Evolutionary conservation across 2,113 vertebrate genomes (phyloP).

Genomic region (Pedetes capensis): DNA sequence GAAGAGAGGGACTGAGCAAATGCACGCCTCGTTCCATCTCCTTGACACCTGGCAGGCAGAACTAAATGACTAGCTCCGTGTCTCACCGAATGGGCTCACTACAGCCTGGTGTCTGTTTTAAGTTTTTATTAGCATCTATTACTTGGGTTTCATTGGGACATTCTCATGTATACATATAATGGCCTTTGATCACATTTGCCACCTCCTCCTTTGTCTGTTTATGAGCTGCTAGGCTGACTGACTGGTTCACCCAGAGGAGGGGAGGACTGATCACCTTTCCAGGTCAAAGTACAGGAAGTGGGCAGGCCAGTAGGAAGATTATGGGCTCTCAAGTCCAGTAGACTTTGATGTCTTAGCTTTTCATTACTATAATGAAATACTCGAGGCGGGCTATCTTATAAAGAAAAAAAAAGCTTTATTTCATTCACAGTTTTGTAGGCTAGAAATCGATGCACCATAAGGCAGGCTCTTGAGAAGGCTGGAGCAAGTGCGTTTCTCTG

Average conservation of each 20-base stretch:
- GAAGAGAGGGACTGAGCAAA: background rate
- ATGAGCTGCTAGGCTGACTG: too few relatives aligned
- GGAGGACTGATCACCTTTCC: too few relatives aligned
- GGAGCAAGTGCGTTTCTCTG: too few relatives aligned
- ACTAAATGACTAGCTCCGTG: too few relatives aligned
- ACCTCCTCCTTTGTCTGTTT: too few relatives aligned
- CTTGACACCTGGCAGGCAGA: background rate
- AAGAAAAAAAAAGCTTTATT: background rate
- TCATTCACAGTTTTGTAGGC: background rate
- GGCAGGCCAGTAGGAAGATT: background rate
- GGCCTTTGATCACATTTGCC: too few relatives aligned
- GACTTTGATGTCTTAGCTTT: background rate
- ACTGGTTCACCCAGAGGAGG: too few relatives aligned
- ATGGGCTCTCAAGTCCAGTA: background rate
- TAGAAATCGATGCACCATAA: background rate
- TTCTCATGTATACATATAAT: too few relatives aligned
- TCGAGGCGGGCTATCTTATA: background rate
- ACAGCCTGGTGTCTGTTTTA: background rate
- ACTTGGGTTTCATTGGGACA: too few relatives aligned
- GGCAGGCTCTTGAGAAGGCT: background rate
- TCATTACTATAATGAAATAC: background rate
- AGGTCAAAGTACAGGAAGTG: background rate
- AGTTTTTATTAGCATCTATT: too few relatives aligned
- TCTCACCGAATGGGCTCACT: too few relatives aligned
- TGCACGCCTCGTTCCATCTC: background rate